These are phyloP conservation scores for Gyrodactylus bullatarudis DNA, from an alignment of 1,140 invertebrate species.

Conservation along the genomic window DNA sequence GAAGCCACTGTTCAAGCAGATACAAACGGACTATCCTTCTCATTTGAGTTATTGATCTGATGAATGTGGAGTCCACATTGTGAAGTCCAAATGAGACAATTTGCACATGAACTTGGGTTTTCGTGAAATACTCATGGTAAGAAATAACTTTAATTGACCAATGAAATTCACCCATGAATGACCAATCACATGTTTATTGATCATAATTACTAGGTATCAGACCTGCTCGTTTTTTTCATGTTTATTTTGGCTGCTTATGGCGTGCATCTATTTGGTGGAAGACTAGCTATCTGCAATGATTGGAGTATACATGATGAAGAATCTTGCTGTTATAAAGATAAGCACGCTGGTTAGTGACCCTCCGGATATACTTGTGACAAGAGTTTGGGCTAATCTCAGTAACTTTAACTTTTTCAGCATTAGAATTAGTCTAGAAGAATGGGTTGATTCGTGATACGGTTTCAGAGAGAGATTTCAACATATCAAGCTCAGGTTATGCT, in stretches of 20 bases:
- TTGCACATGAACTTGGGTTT: slow-evolving; percentile 94
- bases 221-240: slow-evolving; percentile 79
- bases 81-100: slow-evolving; percentile 87
- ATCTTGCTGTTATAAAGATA: slow-evolving; percentile 84
- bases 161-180: neutral
- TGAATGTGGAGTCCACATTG: slow-evolving; percentile 25
- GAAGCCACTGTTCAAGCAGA: neutral
- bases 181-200: no score
- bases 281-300: slow-evolving; percentile 78
- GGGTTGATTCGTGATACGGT: slow-evolving; percentile 78
- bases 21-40: neutral
- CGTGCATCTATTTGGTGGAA: slow-evolving; percentile 77
- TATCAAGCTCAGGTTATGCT: neutral
- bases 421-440: slow-evolving; percentile 96
- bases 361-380: slow-evolving; percentile 69
- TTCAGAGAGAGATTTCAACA: neutral
- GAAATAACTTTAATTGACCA: slow-evolving; percentile 9
- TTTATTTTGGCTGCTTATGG: slow-evolving; percentile 97
- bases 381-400: slow-evolving; percentile 91
- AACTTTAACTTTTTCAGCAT: slow-evolving; percentile 98
- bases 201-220: slow-evolving; percentile 72
- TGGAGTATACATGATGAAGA: slow-evolving; percentile 34
- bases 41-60: neutral
- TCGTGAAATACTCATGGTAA: slow-evolving; percentile 79
- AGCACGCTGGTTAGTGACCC: slow-evolving; percentile 35